Base-by-base conservation (phyloP, 2,888 invertebrate species). In the Lycia hirtaria region DNA sequence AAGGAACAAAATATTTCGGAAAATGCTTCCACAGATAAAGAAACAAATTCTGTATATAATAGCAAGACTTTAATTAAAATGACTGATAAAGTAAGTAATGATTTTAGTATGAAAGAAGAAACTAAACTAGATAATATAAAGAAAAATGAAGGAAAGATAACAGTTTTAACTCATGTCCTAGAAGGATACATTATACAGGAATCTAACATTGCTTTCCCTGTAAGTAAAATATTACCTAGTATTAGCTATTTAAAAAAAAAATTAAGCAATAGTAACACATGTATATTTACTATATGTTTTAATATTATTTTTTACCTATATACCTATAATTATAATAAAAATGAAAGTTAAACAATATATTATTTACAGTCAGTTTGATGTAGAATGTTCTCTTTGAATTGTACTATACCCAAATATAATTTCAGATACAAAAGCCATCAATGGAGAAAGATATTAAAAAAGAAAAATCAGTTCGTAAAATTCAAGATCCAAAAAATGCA, bases 141-240 rank as follows among this genome's bases (percentile, higher is more conserved):
- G 48, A 32, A 15, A 40, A 47, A 24, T 1, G 7, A 45, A 20
- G 45, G 49, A 1, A 24, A 41, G 75, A 66, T 47, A 77, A 66
- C 64, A 76, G 80, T 67, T 5, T 24, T 91, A 1, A 92, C 91
- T 0, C 92, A 92, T 45, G 91, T 92, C 1, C 67, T 92, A 6
- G 91, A 91, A 48, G 91, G 91, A 19, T 87, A 83, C 55, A 88
- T 92, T 1, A 91, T 92, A 56, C 92, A 92, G 61, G 92, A 92
- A 62, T 91, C 92, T 0, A 91, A 88, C 65, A 74, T 86, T 1
- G 89, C 92, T 6, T 92, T 92, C 64, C 84, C 89, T 33, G 91
- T 92, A 75, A 86, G 90, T 86, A 40, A 22, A 38, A 19, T 7
- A 17, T 17, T 10, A 24, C 24, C 4, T 24, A 24, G 24, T 24